Evolutionary conservation across 2,888 invertebrate genomes (phyloP).

Genomic region (Bimastos eiseni): DNA sequence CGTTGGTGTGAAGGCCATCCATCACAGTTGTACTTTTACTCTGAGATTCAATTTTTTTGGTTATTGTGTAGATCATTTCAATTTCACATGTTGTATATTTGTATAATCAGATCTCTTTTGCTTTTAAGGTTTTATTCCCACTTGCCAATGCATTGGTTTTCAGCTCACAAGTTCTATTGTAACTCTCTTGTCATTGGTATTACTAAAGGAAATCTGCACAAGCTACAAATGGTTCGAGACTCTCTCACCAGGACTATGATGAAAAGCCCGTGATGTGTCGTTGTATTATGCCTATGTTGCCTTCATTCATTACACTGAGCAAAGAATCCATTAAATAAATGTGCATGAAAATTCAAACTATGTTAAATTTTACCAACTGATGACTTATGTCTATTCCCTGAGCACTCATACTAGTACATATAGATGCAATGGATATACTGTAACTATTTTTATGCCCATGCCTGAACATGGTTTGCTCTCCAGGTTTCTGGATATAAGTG

Average conservation of each 20-base stretch:
- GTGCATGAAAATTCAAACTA: not conserved
- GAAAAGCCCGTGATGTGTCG: no score
- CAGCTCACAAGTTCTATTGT: not conserved
- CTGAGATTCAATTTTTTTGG: not conserved
- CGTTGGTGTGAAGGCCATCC: not conserved
- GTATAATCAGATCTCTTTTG: no score
- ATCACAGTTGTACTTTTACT: not conserved
- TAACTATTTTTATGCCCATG: no score
- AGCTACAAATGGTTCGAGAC: conserved; percentile 13
- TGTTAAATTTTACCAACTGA: not conserved
- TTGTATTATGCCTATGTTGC: not conserved
- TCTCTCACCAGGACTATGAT: not conserved
- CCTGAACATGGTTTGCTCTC: no score
- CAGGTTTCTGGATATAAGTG: no score
- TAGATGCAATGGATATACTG: no score
- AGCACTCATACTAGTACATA: no score
- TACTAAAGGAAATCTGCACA: not conserved
- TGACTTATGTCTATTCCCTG: no score
- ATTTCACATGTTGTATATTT: no score
- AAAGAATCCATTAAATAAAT: not conserved
- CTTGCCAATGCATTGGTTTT: no score
- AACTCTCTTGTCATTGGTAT: not conserved
- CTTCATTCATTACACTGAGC: not conserved
- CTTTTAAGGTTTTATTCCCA: no score
- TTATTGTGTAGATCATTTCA: not conserved